Percentiles rank a stretch among this genome's conserved stretches.
Evolutionary conservation across 2,113 vertebrate genomes (phyloP).

Genomic region (Macroglossus sobrinus): DNA sequence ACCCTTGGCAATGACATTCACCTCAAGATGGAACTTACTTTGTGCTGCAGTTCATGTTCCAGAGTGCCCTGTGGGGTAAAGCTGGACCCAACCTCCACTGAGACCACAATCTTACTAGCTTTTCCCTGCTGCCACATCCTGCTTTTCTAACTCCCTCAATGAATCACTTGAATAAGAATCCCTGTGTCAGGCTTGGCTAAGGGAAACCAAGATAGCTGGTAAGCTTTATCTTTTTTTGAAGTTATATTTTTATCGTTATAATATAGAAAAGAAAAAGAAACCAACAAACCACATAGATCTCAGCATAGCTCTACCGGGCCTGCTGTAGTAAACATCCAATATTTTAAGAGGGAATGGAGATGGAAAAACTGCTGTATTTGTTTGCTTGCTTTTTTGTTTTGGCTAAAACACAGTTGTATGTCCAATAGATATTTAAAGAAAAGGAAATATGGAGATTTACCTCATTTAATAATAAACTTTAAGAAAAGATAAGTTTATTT

Average conservation of each 20-base stretch:
- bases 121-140: not conserved
- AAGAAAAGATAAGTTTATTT: not conserved
- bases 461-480: not conserved
- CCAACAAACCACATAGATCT: not conserved
- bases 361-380: not conserved
- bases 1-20: not conserved
- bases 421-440: not conserved
- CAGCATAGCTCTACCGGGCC: not conserved
- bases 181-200: not conserved
- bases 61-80: not conserved
- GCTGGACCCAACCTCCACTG: not conserved
- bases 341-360: not conserved
- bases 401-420: not conserved
- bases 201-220: not conserved
- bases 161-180: not conserved
- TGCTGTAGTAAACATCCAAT: not conserved
- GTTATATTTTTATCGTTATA: not conserved
- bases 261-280: not conserved
- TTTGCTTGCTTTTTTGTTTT: not conserved
- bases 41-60: not conserved
- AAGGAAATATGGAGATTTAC: not conserved
- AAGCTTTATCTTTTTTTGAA: not conserved
- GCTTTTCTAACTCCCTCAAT: not conserved
- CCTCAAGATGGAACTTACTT: not conserved
- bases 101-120: not conserved